phyloP scores from a whole-genome alignment of 2,113 vertebrate species.

The Melanerpes aurifrons region DNA sequence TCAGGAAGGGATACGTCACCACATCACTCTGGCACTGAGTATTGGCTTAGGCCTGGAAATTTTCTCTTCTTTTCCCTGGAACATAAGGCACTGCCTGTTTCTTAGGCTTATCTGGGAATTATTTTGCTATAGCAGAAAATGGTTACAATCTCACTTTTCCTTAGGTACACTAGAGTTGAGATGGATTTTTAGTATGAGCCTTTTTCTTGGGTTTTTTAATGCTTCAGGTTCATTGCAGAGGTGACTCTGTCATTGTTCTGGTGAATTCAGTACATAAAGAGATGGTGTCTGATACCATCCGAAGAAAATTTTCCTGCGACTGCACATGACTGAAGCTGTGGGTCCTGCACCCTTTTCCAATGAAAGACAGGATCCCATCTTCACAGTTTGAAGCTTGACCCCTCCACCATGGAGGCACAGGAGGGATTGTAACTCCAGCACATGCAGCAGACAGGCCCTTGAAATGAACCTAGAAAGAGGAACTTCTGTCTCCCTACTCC shows the following conservation, averaged over 20 bases:
- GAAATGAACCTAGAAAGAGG: not conserved
- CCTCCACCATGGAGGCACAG: not conserved
- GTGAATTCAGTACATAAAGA: not conserved
- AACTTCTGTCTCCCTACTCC: not conserved
- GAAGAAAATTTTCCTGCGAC: not conserved
- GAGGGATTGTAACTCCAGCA: not conserved
- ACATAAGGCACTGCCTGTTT: not conserved
- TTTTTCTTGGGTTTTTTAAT: not conserved
- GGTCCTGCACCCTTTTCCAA: not conserved
- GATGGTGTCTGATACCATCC: not conserved
- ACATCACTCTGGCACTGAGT: not conserved
- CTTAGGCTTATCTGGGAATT: not conserved
- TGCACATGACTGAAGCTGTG: not conserved
- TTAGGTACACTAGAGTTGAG: not conserved
- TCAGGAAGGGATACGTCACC: not conserved
- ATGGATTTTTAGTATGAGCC: fast-evolving
- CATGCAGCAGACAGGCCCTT: not conserved
- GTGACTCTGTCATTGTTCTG: not conserved
- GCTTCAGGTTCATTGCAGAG: not conserved
- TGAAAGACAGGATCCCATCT: not conserved
- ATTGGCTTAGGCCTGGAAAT: not conserved
- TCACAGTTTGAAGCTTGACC: not conserved
- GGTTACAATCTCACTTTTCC: not conserved
- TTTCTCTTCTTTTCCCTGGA: not conserved
- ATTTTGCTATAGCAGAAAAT: not conserved